These are phyloP conservation scores for Pollenia angustigena DNA, from an alignment of 2,888 invertebrate genomes.

Conservation along the genomic window DNA sequence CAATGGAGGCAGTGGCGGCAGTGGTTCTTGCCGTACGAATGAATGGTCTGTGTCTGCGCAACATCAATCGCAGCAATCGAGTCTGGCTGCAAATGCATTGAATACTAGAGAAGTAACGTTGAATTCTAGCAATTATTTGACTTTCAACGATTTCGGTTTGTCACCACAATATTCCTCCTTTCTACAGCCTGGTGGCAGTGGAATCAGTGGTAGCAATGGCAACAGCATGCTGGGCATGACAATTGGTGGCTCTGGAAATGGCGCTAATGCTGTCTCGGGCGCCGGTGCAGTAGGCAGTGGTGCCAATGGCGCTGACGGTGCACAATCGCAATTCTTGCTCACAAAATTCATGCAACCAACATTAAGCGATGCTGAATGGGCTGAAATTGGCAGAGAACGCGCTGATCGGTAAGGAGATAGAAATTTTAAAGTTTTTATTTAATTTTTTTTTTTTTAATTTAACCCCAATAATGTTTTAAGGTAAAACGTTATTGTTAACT, in stretches of 20 bases:
- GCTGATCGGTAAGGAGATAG: constrained; percentile 85
- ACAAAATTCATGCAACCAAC: constrained; percentile 85
- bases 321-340: constrained; percentile 82
- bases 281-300: constrained; percentile 76
- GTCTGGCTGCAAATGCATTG: constrained; percentile 82
- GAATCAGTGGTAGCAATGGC: constrained; percentile 77
- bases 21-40: constrained; percentile 79
- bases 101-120: constrained; percentile 83
- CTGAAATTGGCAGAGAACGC: constrained; percentile 86
- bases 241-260: constrained; percentile 78
- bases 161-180: constrained; percentile 76
- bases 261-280: constrained; percentile 75
- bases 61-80: constrained; percentile 83
- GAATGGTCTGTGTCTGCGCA: constrained; percentile 83
- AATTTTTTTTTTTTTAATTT: neutral
- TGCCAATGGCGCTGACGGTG: constrained; percentile 74
- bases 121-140: constrained; percentile 77
- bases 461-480: neutral
- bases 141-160: constrained; percentile 78
- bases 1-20: constrained; percentile 76
- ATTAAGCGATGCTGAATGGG: constrained; percentile 85
- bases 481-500: too few species aligned
- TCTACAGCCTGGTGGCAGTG: constrained; percentile 78
- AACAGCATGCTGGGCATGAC: constrained; percentile 80
- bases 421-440: neutral